These are phyloP conservation scores for Bombus confusus DNA, from an alignment of 1,140 invertebrate species.

Conservation along the genomic window DNA sequence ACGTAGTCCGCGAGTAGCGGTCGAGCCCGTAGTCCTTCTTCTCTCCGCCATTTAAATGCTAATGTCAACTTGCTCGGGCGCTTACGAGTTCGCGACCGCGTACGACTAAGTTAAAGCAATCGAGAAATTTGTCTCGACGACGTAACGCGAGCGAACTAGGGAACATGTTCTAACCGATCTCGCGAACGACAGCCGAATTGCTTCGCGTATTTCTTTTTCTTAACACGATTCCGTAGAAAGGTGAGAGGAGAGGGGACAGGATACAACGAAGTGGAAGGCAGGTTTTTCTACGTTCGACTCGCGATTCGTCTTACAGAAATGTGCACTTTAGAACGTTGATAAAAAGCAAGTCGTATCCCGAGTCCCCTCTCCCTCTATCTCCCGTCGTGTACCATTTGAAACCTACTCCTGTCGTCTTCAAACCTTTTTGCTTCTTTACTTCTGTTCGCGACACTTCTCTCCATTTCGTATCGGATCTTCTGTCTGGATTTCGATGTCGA, in stretches of 20 bases:
- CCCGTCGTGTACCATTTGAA: constrained; percentile 1
- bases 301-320: constrained; percentile 51
- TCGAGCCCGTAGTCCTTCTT: no score
- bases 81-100: background rate
- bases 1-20: constrained; percentile 18
- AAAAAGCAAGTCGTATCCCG: constrained; percentile 51
- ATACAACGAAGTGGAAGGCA: background rate
- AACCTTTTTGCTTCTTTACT: constrained; percentile 41
- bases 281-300: constrained; percentile 20
- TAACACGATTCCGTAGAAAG: background rate
- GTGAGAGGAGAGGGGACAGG: no score
- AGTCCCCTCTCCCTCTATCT: background rate
- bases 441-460: constrained; percentile 62
- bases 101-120: background rate
- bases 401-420: constrained; percentile 29
- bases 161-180: background rate
- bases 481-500: constrained; percentile 56
- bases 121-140: constrained; percentile 15
- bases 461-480: constrained; percentile 50
- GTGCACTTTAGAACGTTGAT: constrained; percentile 51
- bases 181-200: background rate
- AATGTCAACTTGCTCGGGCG: constrained; percentile 10
- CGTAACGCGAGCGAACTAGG: background rate
- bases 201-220: background rate
- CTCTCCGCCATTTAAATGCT: constrained; percentile 39